Evolutionary conservation across 92 coral and sea anemone species (phyloP).

Genomic region (Nematostella vectensis): DNA sequence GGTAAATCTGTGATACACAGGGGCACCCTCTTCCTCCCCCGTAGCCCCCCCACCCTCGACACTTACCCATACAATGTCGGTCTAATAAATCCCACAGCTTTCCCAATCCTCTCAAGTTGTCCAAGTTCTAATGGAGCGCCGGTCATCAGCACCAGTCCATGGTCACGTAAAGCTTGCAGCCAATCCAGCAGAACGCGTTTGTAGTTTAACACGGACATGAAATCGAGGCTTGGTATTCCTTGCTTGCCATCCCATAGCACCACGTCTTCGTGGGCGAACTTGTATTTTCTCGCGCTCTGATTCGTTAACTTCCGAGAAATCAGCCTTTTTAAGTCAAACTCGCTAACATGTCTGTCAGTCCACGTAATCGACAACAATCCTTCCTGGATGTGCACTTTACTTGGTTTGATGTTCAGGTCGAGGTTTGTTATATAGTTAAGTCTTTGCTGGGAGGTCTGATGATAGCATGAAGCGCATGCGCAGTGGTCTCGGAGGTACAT

Average conservation of each 20-base stretch:
- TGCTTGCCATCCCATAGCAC: slow-evolving; percentile 60
- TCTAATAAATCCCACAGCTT: slow-evolving; percentile 52
- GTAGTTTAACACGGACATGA: slow-evolving; percentile 37
- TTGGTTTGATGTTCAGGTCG: slow-evolving; percentile 17
- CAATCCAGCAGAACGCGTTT: slow-evolving; percentile 51
- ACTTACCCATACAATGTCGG: slow-evolving; percentile 63
- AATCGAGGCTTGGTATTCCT: slow-evolving; percentile 45
- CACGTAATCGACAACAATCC: slow-evolving; percentile 38
- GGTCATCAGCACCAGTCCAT: slow-evolving; percentile 53
- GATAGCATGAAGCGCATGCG: slow-evolving; percentile 58
- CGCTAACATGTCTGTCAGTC: slow-evolving; percentile 67
- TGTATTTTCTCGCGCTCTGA: slow-evolving; percentile 6
- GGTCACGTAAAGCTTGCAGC: slow-evolving; percentile 43
- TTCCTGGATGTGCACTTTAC: slow-evolving; percentile 29
- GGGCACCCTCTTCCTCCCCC: too few relatives aligned
- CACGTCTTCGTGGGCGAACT: slow-evolving; percentile 35
- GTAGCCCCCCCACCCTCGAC: too few relatives aligned
- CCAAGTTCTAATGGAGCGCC: slow-evolving; percentile 63
- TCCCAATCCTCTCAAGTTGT: slow-evolving; percentile 54
- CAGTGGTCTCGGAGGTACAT: slow-evolving; percentile 75
- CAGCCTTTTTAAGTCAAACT: slow-evolving; percentile 47
- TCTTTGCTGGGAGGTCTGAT: slow-evolving; percentile 48
- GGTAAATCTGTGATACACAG: too few relatives aligned
- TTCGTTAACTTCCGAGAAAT: slow-evolving; percentile 32
- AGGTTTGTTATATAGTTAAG: slow-evolving; percentile 41